Base-by-base conservation (phyloP, 2,888 invertebrate genomes). In the Digitonthophagus gazella region DNA sequence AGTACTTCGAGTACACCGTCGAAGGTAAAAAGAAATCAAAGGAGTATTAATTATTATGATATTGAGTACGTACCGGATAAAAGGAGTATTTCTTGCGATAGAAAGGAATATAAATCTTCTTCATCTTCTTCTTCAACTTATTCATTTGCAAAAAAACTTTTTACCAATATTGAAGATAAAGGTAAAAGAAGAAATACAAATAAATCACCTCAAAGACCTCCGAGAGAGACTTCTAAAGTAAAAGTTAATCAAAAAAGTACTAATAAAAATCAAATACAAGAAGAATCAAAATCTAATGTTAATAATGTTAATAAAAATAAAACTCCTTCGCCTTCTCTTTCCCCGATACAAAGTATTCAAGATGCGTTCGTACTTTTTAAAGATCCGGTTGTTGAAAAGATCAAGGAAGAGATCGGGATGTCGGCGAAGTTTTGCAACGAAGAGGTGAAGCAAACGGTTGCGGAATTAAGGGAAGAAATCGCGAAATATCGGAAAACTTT, bases 391-490 rank as follows among this genome's bases (percentile, higher is more conserved):
- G 61, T 74, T 1, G 64, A 73, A 20, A 68, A 72, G 20, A 61
- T 77, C 4, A 75, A 71, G 68, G 68, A 73, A 15, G 77, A 77
- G 70, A 71, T 77, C 4, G 5, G 16, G 0, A 20, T 66, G 14
- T 64, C 69, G 1, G 71, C 67, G 58, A 58, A 70, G 1, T 65
- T 69, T 11, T 71, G 70, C 28, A 64, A 69, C 2, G 54, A 67
- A 5, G 69, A 74, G 4, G 66, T 72, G 5, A 71, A 69, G 63
- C 71, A 73, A 57, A 68, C 73, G 2, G 74, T 75, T 4, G 71
- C 71, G 4, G 73, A 75, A 67, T 65, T 77, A 16, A 74, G 73
- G 65, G 70, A 71, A 6, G 77, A 77, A 73, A 75, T 77, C 22
- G 71, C 72, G 0, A 69, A 73, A 54, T 75, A 74, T 44, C 67